Evolutionary conservation across 2,797 vertebrate genomes (phyloP).

Genomic region (Chromis chromis): DNA sequence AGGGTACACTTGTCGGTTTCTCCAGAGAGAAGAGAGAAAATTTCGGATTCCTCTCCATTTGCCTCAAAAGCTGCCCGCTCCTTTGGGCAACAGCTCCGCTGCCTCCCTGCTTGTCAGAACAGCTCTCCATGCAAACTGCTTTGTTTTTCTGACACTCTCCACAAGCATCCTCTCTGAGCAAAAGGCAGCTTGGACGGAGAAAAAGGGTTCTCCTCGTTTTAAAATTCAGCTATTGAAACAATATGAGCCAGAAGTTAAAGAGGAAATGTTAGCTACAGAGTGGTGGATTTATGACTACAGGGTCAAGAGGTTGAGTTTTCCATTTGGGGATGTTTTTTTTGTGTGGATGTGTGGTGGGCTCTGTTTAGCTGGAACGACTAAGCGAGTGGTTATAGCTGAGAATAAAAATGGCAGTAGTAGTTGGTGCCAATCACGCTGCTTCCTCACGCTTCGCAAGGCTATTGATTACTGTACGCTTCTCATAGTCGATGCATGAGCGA

Average conservation of each 20-base stretch:
- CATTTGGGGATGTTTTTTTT: conserved; percentile 4
- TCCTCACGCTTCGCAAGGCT: conserved; percentile 8
- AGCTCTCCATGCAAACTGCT: conserved; percentile 74
- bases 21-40: conserved; percentile 53
- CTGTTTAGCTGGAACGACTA: conserved; percentile 28
- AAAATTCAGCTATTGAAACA: conserved; percentile 47
- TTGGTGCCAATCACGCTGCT: conserved; percentile 10
- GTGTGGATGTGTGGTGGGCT: not conserved
- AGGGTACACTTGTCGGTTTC: conserved; percentile 52
- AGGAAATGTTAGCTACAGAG: conserved; percentile 17
- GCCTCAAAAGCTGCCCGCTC: conserved; percentile 64
- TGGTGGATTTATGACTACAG: conserved; percentile 51
- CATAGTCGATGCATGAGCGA: not conserved
- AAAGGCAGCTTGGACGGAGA: conserved; percentile 43
- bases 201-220: conserved; percentile 24
- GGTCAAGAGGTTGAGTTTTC: conserved; percentile 51
- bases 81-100: conserved; percentile 60
- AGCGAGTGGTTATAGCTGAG: conserved; percentile 21
- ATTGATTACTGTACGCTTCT: conserved; percentile 19
- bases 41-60: conserved; percentile 62
- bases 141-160: conserved; percentile 43
- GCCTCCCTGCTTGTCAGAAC: conserved; percentile 68
- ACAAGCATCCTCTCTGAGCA: conserved; percentile 40
- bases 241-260: conserved; percentile 36
- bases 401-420: conserved; percentile 26